A percentile compares a stretch with the other conserved stretches of the same genome.
phyloP scores from a whole-genome alignment of 1,140 invertebrate genomes.

The Aphelenchoides besseyi region DNA sequence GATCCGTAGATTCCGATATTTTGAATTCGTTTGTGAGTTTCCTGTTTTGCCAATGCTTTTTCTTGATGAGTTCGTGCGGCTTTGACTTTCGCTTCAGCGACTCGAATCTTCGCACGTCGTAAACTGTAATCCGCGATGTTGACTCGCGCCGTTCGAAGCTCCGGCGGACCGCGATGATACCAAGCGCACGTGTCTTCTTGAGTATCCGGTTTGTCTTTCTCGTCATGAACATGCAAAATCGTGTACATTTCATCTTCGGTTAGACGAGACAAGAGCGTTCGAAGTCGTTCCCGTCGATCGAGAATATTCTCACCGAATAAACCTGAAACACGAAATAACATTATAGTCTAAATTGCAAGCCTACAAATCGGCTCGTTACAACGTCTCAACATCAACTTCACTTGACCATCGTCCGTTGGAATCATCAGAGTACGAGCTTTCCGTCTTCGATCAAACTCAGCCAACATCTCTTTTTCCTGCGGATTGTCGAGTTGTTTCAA shows the following conservation, averaged over 20 bases:
- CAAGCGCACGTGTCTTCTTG: slow-evolving; percentile 6
- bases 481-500: slow-evolving; percentile 46
- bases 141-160: slow-evolving; percentile 51
- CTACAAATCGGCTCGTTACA: slow-evolving; percentile 61
- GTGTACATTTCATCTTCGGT: slow-evolving; percentile 55
- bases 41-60: slow-evolving; percentile 56
- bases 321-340: slow-evolving; percentile 35
- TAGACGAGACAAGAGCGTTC: slow-evolving; percentile 52
- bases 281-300: slow-evolving; percentile 57
- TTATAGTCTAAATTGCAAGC: slow-evolving; percentile 17
- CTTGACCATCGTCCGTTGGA: slow-evolving; percentile 59
- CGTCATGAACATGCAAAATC: slow-evolving; percentile 48
- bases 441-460: slow-evolving; percentile 57
- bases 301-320: slow-evolving; percentile 60
- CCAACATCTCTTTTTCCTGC: slow-evolving; percentile 46
- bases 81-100: slow-evolving; percentile 49
- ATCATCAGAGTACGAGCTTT: slow-evolving; percentile 55
- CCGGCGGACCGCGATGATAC: slow-evolving; percentile 54
- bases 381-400: slow-evolving; percentile 58
- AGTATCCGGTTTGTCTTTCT: slow-evolving; percentile 38
- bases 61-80: slow-evolving; percentile 43
- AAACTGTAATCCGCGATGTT: slow-evolving; percentile 58
- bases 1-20: slow-evolving; percentile 54
- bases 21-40: slow-evolving; percentile 56
- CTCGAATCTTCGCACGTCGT: slow-evolving; percentile 45